phyloP scores from a whole-genome alignment of 1,140 invertebrate species.

The Conopomorpha cramerella region DNA sequence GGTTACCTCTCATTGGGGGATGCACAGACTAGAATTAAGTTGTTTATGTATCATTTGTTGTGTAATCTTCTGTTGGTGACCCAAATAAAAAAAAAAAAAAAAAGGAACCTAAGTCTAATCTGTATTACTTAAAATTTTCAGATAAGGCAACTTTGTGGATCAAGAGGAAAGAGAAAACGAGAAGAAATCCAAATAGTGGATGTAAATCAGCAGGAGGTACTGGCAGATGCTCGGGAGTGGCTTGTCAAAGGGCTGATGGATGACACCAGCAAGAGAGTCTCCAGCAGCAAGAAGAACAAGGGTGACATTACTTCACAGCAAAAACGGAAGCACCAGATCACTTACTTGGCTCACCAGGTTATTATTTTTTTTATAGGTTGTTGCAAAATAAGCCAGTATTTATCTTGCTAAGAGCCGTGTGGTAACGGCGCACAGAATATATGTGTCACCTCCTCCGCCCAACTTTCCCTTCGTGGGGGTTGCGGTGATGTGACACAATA shows the following conservation, averaged over 20 bases:
- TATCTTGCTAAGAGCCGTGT: no score
- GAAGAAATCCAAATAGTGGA: slow-evolving; percentile 75
- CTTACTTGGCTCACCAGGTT: slow-evolving; percentile 88
- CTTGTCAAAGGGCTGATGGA: slow-evolving; percentile 81
- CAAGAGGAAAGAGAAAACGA: slow-evolving; percentile 46
- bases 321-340: slow-evolving; percentile 92
- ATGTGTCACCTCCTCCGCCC: no score
- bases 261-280: slow-evolving; percentile 63
- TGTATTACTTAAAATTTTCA: slow-evolving; percentile 8
- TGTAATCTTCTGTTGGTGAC: neutral
- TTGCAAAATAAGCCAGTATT: no score
- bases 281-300: slow-evolving; percentile 58
- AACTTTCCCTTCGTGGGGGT: no score
- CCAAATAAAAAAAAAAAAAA: neutral
- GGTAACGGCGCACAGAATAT: no score
- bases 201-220: slow-evolving; percentile 81
- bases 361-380: slow-evolving; percentile 2
- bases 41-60: no score
- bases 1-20: no score
- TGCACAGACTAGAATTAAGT: no score
- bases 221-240: slow-evolving; percentile 80
- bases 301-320: slow-evolving; percentile 72
- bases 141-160: slow-evolving; percentile 51
- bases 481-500: no score
- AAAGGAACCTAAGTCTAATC: neutral